A percentile compares a stretch with the other conserved stretches of the same genome.
Conservation (phyloP, 2,888 invertebrate species). For the Onchidella celtica region DNA sequence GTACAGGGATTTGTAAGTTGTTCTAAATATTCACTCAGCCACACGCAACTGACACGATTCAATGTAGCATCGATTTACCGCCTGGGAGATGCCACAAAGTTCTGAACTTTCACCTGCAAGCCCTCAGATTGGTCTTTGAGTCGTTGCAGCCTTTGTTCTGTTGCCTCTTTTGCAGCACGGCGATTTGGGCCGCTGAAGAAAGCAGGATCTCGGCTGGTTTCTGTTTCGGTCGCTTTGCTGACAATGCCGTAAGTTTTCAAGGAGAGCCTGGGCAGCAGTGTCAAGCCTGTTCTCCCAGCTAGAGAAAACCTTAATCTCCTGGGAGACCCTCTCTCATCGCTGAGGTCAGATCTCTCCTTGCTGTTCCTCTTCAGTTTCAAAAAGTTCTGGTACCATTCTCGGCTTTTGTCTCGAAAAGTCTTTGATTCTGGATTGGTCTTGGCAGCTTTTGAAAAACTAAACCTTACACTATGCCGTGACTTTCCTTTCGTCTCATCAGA, state of each 20-base stretch:
- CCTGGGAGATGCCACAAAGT: too few relatives aligned
- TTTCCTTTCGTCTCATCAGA: neutral
- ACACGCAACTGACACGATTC: too few relatives aligned
- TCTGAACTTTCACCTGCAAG: conserved; percentile 24
- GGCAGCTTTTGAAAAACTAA: neutral
- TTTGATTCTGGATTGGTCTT: neutral
- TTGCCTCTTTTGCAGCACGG: neutral
- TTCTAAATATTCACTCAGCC: too few relatives aligned
- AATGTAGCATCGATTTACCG: too few relatives aligned
- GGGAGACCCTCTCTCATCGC: neutral
- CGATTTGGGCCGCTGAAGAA: neutral
- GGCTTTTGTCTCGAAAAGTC: conserved; percentile 31
- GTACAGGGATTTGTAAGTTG: too few relatives aligned
- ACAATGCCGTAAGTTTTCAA: neutral
- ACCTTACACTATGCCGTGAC: neutral
- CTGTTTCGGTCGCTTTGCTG: neutral
- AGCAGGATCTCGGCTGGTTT: neutral
- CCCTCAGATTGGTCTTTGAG: conserved; percentile 16
- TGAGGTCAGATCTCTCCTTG: neutral
- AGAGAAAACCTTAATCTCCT: too few relatives aligned
- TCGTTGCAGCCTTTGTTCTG: neutral
- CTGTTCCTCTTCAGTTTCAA: neutral
- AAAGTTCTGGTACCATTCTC: conserved; percentile 33
- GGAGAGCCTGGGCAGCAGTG: neutral
- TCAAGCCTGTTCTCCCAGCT: too few relatives aligned